A percentile compares a stretch with the other conserved stretches of the same genome.
These are phyloP conservation scores for Cuniculus paca DNA, from an alignment of 2,797 vertebrate genomes.

Conservation along the genomic window DNA sequence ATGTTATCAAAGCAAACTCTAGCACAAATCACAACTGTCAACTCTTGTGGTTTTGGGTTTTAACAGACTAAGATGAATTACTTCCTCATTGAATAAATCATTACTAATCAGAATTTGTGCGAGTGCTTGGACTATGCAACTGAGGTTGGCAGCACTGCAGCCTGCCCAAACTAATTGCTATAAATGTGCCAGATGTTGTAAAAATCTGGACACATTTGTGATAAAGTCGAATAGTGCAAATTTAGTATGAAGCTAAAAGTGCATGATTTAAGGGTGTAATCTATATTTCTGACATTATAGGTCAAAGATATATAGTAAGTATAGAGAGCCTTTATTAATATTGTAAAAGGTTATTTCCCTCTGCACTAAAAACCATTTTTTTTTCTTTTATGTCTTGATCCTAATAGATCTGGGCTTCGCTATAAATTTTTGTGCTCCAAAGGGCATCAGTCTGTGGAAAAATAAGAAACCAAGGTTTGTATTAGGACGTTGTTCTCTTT, in stretches of 20 bases:
- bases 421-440: conserved; percentile 82
- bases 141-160: conserved; percentile 81
- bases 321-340: conserved; percentile 84
- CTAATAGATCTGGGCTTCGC: conserved; percentile 77
- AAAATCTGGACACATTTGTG: conserved; percentile 85
- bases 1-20: conserved; percentile 81
- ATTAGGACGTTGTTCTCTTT: conserved; percentile 76
- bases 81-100: conserved; percentile 86
- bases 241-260: conserved; percentile 72
- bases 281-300: conserved; percentile 84
- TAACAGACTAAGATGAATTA: conserved; percentile 88
- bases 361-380: conserved; percentile 76
- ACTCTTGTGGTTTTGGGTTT: conserved; percentile 71
- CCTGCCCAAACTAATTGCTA: conserved; percentile 88
- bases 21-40: conserved; percentile 82
- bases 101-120: conserved; percentile 86
- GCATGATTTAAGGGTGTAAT: conserved; percentile 83
- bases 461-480: conserved; percentile 74
- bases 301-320: conserved; percentile 85
- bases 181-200: conserved; percentile 88
- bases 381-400: conserved; percentile 74
- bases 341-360: conserved; percentile 84
- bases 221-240: conserved; percentile 74
- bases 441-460: conserved; percentile 69
- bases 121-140: conserved; percentile 83